A percentile compares a stretch with the other conserved stretches of the same genome.
These are phyloP conservation scores for Alsophila aescularia DNA, from an alignment of 2,888 invertebrate genomes.

Conservation along the genomic window DNA sequence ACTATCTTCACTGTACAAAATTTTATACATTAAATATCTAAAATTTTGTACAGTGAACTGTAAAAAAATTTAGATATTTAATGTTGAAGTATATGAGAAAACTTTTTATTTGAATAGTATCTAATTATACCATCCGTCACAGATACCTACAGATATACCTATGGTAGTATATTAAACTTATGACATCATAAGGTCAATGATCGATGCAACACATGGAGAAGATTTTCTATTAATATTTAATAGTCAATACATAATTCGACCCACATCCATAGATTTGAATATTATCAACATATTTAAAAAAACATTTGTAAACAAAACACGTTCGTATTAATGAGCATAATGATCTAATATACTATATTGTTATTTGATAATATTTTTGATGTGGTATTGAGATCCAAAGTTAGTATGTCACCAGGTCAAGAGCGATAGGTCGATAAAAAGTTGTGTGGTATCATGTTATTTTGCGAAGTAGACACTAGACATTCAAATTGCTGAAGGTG, in stretches of 20 bases:
- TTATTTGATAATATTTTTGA: conserved; percentile 10
- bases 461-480: conserved; percentile 2
- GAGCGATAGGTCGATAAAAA: conserved; percentile 26
- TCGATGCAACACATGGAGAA: conserved; percentile 19
- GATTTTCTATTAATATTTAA: conserved; percentile 15
- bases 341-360: conserved; percentile 19
- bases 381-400: not conserved
- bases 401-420: conserved; percentile 28
- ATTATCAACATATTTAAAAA: conserved; percentile 1
- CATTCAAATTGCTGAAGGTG: not conserved
- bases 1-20: too few relatives aligned
- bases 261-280: conserved; percentile 19
- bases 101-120: too few relatives aligned
- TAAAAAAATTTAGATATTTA: too few relatives aligned
- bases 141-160: not conserved
- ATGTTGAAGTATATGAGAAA: too few relatives aligned
- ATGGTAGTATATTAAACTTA: not conserved
- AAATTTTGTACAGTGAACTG: too few relatives aligned
- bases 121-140: too few relatives aligned
- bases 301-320: conserved; percentile 13
- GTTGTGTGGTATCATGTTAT: not conserved
- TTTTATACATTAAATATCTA: too few relatives aligned
- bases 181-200: conserved; percentile 22
- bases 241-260: conserved; percentile 13
- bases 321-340: conserved; percentile 5